Conservation (phyloP, 2,797 vertebrate genomes). For the Girardinus metallicus region DNA sequence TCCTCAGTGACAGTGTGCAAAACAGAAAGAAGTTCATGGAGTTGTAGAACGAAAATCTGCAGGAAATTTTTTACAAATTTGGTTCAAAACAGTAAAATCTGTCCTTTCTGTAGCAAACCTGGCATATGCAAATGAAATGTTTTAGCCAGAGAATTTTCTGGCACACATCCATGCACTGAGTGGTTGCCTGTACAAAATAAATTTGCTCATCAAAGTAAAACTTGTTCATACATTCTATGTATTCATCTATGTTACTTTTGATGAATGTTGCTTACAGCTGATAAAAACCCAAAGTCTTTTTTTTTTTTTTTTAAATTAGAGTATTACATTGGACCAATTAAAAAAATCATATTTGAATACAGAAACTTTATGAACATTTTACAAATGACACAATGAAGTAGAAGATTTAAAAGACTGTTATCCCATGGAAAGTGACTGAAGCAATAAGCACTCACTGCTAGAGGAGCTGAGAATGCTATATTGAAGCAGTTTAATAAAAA, state of each 20-base stretch:
- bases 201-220: not conserved
- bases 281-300: not conserved
- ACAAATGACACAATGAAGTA: not conserved
- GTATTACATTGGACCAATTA: not conserved
- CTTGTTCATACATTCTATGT: not conserved
- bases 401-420: not conserved
- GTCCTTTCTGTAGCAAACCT: not conserved
- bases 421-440: not conserved
- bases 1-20: conserved; percentile 33
- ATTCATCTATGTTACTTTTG: not conserved
- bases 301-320: not conserved
- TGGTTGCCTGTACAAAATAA: not conserved
- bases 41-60: conserved; percentile 15
- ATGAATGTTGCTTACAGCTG: not conserved
- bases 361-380: not conserved
- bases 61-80: conserved; percentile 17
- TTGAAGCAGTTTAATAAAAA: not conserved
- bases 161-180: not conserved
- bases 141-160: not conserved
- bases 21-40: conserved; percentile 17
- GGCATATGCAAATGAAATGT: not conserved
- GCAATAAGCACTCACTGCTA: not conserved
- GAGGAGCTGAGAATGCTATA: not conserved
- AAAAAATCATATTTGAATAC: not conserved
- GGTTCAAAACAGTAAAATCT: not conserved